These are phyloP conservation scores for Simalia tracyae DNA, from an alignment of 2,797 vertebrate species.

Conservation along the genomic window DNA sequence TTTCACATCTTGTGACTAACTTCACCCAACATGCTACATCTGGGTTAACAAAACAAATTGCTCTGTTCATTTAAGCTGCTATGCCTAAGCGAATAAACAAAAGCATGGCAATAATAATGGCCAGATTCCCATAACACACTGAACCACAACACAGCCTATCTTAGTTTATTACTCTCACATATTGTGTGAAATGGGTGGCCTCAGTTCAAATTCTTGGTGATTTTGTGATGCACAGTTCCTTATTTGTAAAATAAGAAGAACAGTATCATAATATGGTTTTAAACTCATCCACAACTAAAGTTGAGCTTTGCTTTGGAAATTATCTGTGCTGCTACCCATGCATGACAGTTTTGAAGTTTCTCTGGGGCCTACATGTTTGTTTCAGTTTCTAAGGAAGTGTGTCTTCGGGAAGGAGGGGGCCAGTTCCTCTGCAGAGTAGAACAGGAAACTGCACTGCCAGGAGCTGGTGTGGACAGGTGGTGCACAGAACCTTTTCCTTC, in stretches of 20 bases:
- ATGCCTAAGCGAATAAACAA: background rate
- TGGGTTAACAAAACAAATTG: background rate
- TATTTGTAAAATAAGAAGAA: background rate
- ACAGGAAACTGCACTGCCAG: constrained; percentile 42
- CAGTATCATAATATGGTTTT: background rate
- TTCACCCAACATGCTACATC: background rate
- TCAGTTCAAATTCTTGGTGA: background rate
- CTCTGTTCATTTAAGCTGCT: background rate
- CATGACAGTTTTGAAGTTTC: background rate
- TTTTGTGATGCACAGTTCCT: background rate
- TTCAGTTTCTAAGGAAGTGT: constrained; percentile 33
- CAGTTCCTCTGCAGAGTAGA: background rate
- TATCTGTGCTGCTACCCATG: background rate
- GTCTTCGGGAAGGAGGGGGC: background rate
- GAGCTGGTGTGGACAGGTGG: background rate
- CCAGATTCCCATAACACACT: background rate
- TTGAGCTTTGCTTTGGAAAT: background rate
- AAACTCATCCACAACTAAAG: background rate
- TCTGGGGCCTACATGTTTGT: background rate
- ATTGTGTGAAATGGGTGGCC: background rate
- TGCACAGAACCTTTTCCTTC: background rate
- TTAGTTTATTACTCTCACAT: background rate
- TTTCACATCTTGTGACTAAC: background rate
- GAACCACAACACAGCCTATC: background rate
- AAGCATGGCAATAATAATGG: background rate